phyloP scores from a whole-genome alignment of 2,888 invertebrate species.

The Chloromyia formosa region DNA sequence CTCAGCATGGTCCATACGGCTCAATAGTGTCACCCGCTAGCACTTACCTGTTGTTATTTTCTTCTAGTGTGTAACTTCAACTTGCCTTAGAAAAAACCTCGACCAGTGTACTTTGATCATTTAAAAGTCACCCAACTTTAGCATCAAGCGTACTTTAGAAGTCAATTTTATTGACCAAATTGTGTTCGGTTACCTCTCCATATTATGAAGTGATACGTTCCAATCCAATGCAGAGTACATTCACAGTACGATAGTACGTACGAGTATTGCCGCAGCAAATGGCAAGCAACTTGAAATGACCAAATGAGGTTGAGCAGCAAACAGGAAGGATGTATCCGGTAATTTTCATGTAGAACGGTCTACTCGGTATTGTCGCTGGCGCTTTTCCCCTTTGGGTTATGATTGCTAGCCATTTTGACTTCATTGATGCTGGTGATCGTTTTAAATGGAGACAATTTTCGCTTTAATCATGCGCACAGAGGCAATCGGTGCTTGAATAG shows the following conservation, averaged over 20 bases:
- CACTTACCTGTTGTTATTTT: too few species aligned
- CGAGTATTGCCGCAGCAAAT: slow-evolving; percentile 8
- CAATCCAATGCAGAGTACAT: background rate
- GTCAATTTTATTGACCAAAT: slow-evolving; percentile 41
- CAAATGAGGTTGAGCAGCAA: slow-evolving; percentile 45
- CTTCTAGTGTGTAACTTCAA: too few species aligned
- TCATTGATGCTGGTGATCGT: slow-evolving; percentile 42
- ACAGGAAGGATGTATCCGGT: slow-evolving; percentile 51
- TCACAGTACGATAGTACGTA: background rate
- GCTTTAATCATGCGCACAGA: slow-evolving; percentile 42
- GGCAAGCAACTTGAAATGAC: slow-evolving; percentile 34
- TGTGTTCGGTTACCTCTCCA: background rate
- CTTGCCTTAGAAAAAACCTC: too few species aligned
- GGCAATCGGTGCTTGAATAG: slow-evolving; percentile 15
- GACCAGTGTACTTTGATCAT: too few species aligned
- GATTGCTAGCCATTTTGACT: slow-evolving; percentile 39
- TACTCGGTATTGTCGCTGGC: slow-evolving; percentile 8
- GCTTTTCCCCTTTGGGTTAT: slow-evolving; percentile 38
- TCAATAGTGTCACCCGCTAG: too few species aligned
- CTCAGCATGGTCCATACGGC: too few species aligned
- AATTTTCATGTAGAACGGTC: slow-evolving; percentile 47
- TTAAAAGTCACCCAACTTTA: background rate
- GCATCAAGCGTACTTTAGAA: slow-evolving; percentile 10
- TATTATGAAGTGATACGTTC: background rate
- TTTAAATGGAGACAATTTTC: slow-evolving; percentile 41